Evolutionary conservation across 1,140 invertebrate species (phyloP).

Genomic region (Drosophila nikananu): DNA sequence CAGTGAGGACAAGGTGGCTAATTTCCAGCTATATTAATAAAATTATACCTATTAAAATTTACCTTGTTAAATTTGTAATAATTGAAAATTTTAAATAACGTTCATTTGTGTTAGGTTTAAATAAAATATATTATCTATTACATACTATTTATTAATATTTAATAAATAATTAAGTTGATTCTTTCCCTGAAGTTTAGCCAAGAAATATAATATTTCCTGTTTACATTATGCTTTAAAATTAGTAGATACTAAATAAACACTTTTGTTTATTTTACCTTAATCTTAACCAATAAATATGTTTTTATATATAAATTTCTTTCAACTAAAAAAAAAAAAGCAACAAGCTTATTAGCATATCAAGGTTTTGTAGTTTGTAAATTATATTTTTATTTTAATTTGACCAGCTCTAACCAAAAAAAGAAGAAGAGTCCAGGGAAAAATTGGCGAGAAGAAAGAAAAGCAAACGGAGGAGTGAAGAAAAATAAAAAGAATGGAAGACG

Average conservation of each 20-base stretch:
- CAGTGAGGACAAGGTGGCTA: background rate
- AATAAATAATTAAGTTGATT: background rate
- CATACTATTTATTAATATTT: background rate
- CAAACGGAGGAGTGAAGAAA: no score
- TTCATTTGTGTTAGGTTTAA: background rate
- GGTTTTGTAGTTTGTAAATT: no score
- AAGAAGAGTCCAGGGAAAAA: background rate
- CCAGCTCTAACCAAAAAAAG: background rate
- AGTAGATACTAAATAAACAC: background rate
- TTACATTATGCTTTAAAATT: no score
- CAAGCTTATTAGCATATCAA: no score
- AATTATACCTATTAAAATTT: background rate
- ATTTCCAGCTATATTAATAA: background rate
- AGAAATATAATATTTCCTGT: no score
- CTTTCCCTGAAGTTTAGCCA: no score
- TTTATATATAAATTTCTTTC: background rate
- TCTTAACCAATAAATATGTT: background rate
- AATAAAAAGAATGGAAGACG: slow-evolving; percentile 1
- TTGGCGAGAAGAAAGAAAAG: background rate
- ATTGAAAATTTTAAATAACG: background rate
- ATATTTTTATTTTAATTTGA: background rate
- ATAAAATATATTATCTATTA: no score
- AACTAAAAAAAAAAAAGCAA: no score
- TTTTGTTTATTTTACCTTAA: background rate
- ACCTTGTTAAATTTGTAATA: background rate